Base-by-base conservation (phyloP, 2,888 invertebrate genomes). In the Hypselothyrea guttata region DNA sequence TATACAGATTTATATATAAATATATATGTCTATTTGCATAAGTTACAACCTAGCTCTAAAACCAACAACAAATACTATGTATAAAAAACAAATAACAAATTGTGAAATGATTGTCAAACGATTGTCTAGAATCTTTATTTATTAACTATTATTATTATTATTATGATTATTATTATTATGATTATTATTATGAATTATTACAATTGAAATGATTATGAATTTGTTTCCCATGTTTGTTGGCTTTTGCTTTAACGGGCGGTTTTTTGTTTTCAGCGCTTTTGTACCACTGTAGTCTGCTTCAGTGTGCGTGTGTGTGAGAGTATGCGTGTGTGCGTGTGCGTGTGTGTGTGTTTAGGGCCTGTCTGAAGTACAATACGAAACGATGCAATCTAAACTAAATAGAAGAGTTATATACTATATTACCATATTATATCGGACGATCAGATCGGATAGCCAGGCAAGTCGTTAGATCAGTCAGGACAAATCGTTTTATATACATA, bases 61-160 rank as follows among this genome's bases (percentile, higher is more conserved):
- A 62, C 35, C n/a, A n/a, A n/a, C n/a, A n/a, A n/a, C n/a, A n/a
- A 55, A 45, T 47, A 56, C 27, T 54, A 61, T 70, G 46, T 59
- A 61, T 54, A 66, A 67, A 71, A 61, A 72, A 72, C 61, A 67
- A 70, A 72, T 70, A 22, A 22, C 22, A 22, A 22, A 22, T 22
- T 22, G 69, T 70, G 72, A 70, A 71, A 57, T 67, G 52, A 72
- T 67, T 70, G 69, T 69, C 66, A 65, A 69, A 65, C 71, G 68
- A 69, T 38, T 18, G 9, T 38, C n/a, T 18, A 38, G 38, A 38
- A 18, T 18, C 18, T 18, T 38, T 38, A 38, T 38, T 48, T 63
- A 55, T 64, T 51, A 52, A 41, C 52, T 53, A 69, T 48, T 18
- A 45, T 33, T 8, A 33, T 33, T n/a, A 46, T 30, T 28, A 40